Evolutionary conservation across 2,797 vertebrate genomes (phyloP), one percentile per base, ranked within the genome.

Genomic region (Hydrolagus colliei): DNA sequence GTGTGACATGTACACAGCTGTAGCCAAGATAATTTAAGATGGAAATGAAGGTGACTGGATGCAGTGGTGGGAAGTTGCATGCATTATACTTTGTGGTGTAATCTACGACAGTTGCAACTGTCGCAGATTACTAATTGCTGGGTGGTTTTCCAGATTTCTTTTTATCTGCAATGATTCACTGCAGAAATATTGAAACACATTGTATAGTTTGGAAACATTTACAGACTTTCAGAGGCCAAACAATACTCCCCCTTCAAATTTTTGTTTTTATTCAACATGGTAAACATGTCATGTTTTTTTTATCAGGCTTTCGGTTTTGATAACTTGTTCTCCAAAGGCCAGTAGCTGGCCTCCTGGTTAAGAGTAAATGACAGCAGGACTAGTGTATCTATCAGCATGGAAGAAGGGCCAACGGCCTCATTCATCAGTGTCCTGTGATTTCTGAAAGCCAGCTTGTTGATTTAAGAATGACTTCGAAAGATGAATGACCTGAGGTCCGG

Each of bases 361-460:
- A n/a, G 32, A 16, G 65, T 79, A 86, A 79, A 86, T 79, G 8
- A 52, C 75, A 61, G 65, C 14, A 52, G 72, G n/a, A 63, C 71
- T 72, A 52, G 77, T 74, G 22, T 73, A 62, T 41, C 41, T 73
- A 62, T 84, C 78, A 72, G 22, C 52, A 67, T 73, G 78, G 76
- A 13, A 80, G 76, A 67, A 16, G 82, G 27, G 77, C 86, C n/a
- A 5, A 7, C 3, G n/a, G 68, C 41, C 61, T 62, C 77, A 86
- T 84, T 86, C 78, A 72, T 80, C 71, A 72, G 35, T 35, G 27
- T 35, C 63, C n/a, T 65, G 14, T 65, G 18, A 76, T 71, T 86
- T 62, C 59, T 86, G 13, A 61, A 71, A 65, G 65, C n/a, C 2
- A 18, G 41, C 71, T 84, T 86, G 77, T 86, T 86, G 72, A 86